These are phyloP conservation scores for Aphelenchoides fujianensis DNA, from an alignment of 1,140 invertebrate species.

Conservation along the genomic window DNA sequence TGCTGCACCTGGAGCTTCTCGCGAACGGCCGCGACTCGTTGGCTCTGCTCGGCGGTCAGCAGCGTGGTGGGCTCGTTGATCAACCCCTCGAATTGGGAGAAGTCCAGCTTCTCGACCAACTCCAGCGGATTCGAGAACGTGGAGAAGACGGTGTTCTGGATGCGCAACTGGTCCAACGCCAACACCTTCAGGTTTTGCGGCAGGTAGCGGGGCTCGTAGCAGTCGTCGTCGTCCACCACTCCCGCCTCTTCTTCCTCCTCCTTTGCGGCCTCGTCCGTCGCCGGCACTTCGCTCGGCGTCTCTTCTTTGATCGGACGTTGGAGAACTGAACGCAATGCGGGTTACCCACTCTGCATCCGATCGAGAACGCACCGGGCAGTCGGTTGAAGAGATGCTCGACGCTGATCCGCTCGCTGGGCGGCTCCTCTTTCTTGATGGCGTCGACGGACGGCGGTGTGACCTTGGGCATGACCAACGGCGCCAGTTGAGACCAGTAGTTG, in stretches of 20 bases:
- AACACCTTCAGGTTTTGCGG: slow-evolving; percentile 19
- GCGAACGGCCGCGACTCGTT: background rate
- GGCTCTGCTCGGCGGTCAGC: background rate
- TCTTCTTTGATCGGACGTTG: too few species aligned
- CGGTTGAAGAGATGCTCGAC: background rate
- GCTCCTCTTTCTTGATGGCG: background rate
- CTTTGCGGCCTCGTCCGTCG: background rate
- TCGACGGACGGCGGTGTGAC: background rate
- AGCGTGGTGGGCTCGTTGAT: background rate
- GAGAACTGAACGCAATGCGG: too few species aligned
- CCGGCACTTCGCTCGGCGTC: too few species aligned
- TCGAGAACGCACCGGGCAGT: background rate
- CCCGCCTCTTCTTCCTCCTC: background rate
- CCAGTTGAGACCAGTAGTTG: slow-evolving; percentile 12
- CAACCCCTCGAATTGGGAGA: background rate
- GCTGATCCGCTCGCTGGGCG: background rate
- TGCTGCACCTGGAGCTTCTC: background rate
- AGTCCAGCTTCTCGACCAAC: slow-evolving; percentile 24
- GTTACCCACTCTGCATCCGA: background rate
- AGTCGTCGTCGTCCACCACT: background rate
- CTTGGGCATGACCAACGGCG: background rate
- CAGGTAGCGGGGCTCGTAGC: slow-evolving; percentile 31
- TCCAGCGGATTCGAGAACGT: slow-evolving; percentile 32
- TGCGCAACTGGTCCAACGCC: background rate
- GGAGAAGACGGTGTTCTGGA: slow-evolving; percentile 35